These are phyloP conservation scores for Zaprionus vittiger DNA, from an alignment of 1,140 invertebrate species.

Conservation along the genomic window DNA sequence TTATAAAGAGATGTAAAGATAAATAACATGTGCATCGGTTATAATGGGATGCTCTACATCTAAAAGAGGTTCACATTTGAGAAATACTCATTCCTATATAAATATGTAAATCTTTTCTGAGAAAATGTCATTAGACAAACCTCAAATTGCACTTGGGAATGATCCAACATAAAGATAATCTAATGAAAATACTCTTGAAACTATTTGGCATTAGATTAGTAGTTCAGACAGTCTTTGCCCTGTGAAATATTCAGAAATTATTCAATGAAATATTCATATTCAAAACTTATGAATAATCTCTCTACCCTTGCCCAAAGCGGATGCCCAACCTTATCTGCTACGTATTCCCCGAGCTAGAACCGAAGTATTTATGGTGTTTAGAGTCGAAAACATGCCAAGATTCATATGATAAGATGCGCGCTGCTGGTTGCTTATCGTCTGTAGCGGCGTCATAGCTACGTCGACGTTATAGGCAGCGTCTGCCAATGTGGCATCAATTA, in stretches of 20 bases:
- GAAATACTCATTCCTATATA: too few species aligned
- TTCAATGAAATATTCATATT: background rate
- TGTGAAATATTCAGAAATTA: background rate
- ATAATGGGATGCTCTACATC: too few species aligned
- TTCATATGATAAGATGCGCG: constrained; percentile 48
- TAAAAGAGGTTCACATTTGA: too few species aligned
- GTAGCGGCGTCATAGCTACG: constrained; percentile 23
- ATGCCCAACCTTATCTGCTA: constrained; percentile 2
- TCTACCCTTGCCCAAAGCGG: background rate
- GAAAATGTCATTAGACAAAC: too few species aligned
- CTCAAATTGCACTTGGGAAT: background rate
- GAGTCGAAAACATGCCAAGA: constrained; percentile 43
- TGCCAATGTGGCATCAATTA: constrained; percentile 74
- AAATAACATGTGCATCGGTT: too few species aligned
- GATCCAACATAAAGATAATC: background rate
- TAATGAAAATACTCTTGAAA: background rate
- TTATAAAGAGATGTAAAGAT: background rate
- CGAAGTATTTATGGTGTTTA: background rate
- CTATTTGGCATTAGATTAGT: background rate
- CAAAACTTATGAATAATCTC: background rate
- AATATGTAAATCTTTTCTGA: too few species aligned
- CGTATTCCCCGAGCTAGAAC: background rate
- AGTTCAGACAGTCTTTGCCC: background rate
- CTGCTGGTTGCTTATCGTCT: constrained; percentile 35
- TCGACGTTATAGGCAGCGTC: constrained; percentile 15